Conservation (phyloP, 2,888 invertebrate species). For the Apamea anceps region DNA sequence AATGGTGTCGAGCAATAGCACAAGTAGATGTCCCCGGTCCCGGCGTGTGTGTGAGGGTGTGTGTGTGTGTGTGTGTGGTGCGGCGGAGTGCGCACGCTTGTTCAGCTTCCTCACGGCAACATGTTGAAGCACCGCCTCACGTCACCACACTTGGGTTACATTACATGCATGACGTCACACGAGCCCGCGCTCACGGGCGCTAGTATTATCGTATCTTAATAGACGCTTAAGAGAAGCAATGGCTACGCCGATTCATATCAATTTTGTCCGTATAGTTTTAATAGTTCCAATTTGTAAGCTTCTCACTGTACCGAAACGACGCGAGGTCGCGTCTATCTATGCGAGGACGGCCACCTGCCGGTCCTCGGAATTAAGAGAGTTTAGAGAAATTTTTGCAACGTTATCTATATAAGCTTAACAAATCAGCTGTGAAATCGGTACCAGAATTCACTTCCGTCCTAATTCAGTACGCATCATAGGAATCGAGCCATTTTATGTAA, state of each 20-base stretch:
- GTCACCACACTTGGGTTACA: conserved; percentile 68
- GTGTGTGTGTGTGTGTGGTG: conserved; percentile 49
- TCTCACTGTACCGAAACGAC: conserved; percentile 85
- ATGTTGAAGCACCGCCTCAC: conserved; percentile 64
- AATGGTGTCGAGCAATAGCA: conserved; percentile 84
- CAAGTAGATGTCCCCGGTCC: conserved; percentile 73
- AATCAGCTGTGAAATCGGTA: conserved; percentile 90
- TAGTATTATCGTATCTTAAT: conserved; percentile 87
- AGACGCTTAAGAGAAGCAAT: conserved; percentile 87
- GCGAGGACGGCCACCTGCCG: conserved; percentile 78
- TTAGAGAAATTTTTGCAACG: conserved; percentile 88
- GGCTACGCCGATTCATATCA: conserved; percentile 90
- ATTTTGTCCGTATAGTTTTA: conserved; percentile 90
- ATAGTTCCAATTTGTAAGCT: conserved; percentile 89
- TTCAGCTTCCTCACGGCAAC: conserved; percentile 70
- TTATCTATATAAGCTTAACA: conserved; percentile 89
- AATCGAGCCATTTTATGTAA: conserved; percentile 91
- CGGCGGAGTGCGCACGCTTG: conserved; percentile 75
- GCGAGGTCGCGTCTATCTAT: conserved; percentile 80
- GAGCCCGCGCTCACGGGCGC: conserved; percentile 81
- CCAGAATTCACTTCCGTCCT: conserved; percentile 90
- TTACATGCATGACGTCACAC: conserved; percentile 75
- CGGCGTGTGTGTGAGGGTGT: conserved; percentile 77
- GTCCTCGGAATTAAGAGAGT: conserved; percentile 81
- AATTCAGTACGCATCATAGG: conserved; percentile 90